Conservation (phyloP, 2,888 invertebrate species). For the Cryptus armator region DNA sequence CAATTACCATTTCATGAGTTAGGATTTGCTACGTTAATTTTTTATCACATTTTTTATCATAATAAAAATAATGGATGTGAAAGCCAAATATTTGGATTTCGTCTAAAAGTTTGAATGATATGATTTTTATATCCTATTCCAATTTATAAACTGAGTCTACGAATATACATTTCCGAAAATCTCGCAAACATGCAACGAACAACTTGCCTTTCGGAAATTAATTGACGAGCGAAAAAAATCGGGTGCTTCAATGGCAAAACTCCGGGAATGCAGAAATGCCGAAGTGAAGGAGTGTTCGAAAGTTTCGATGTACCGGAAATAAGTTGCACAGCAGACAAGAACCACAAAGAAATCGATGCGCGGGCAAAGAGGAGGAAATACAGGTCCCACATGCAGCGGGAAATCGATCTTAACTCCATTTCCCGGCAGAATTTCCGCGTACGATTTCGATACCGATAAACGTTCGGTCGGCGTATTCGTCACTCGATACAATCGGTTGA, state of each 20-base stretch:
- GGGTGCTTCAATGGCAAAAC: not conserved
- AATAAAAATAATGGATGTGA: too few relatives aligned
- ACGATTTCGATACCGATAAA: conserved; percentile 53
- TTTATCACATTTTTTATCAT: too few relatives aligned
- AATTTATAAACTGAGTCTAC: too few relatives aligned
- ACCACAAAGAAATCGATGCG: not conserved
- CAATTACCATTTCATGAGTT: too few relatives aligned
- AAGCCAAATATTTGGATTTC: too few relatives aligned
- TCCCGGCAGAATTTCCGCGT: conserved; percentile 4
- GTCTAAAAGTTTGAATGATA: too few relatives aligned
- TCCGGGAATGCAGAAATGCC: not conserved
- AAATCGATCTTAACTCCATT: conserved; percentile 32
- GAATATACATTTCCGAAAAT: too few relatives aligned
- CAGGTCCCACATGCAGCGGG: not conserved
- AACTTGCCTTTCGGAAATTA: not conserved
- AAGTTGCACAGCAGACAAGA: not conserved
- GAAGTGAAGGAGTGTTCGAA: not conserved
- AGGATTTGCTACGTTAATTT: too few relatives aligned
- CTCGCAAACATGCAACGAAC: too few relatives aligned
- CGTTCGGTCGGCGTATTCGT: conserved; percentile 3
- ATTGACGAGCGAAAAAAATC: not conserved
- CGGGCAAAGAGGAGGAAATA: not conserved
- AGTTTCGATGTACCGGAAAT: not conserved
- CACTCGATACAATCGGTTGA: conserved; percentile 54
- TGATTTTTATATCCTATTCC: too few relatives aligned